These are phyloP conservation scores for Aplocera efformata DNA, from an alignment of 2,888 invertebrate species.

Conservation along the genomic window DNA sequence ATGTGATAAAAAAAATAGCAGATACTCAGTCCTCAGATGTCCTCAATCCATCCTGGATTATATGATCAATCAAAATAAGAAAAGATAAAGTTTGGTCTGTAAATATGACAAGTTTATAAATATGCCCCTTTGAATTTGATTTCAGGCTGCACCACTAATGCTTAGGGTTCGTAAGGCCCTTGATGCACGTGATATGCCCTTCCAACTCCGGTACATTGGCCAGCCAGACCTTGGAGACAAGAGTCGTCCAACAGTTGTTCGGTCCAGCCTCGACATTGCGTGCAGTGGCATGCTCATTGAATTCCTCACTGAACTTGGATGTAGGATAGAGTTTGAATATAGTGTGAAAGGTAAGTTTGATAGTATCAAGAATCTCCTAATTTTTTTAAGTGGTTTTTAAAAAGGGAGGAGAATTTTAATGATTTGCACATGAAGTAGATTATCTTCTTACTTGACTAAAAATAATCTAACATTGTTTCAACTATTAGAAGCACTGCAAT, in stretches of 20 bases:
- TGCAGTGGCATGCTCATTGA: conserved; percentile 94
- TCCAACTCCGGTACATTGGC: conserved; percentile 95
- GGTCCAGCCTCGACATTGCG: conserved; percentile 95
- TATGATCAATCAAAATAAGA: too few species aligned
- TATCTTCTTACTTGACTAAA: too few species aligned
- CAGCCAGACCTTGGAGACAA: conserved; percentile 95
- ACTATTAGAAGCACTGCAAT: too few species aligned
- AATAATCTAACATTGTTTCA: too few species aligned
- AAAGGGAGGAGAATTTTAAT: too few species aligned
- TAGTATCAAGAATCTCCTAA: too few species aligned
- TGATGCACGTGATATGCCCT: conserved; percentile 91
- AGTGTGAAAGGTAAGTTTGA: conserved; percentile 88
- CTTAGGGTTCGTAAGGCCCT: conserved; percentile 91
- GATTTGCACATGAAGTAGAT: too few species aligned
- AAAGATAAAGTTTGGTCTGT: too few species aligned
- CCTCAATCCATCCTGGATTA: too few species aligned
- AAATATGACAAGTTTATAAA: not conserved
- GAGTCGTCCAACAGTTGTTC: conserved; percentile 92
- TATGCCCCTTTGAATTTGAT: conserved; percentile 17
- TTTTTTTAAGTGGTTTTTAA: not conserved
- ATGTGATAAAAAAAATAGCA: too few species aligned
- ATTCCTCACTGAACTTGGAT: conserved; percentile 95
- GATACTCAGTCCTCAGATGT: too few species aligned
- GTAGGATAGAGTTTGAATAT: conserved; percentile 95
- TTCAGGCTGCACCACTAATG: conserved; percentile 82